Percentiles rank a stretch among this genome's conserved stretches.
phyloP scores from a whole-genome alignment of 2,797 vertebrate genomes.

The Etheostoma nigrum region DNA sequence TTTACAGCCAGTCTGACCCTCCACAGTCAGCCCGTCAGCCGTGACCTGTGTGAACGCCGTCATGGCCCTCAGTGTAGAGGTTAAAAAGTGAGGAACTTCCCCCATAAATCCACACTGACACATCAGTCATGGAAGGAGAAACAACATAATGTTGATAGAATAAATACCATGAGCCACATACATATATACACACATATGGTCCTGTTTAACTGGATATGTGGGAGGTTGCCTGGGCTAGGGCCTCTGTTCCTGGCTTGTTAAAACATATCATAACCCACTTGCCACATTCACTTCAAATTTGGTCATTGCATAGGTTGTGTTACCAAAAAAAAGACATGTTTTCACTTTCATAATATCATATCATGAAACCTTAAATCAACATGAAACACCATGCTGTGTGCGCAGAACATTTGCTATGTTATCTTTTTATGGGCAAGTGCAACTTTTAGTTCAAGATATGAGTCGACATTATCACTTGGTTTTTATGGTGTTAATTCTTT shows the following conservation, averaged over 20 bases:
- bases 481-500: not conserved
- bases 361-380: not conserved
- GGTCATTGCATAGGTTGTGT: not conserved
- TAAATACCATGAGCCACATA: conserved; percentile 14
- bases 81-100: conserved; percentile 38
- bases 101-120: conserved; percentile 35
- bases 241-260: not conserved
- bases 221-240: not conserved
- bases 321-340: not conserved
- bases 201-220: conserved; percentile 22
- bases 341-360: not conserved
- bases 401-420: not conserved
- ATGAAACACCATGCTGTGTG: not conserved
- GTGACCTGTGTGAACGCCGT: conserved; percentile 17
- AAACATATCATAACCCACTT: not conserved
- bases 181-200: conserved; percentile 47
- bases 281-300: not conserved
- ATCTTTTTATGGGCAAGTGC: not conserved
- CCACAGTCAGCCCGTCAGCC: conserved; percentile 5
- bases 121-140: conserved; percentile 14
- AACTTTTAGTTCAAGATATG: not conserved
- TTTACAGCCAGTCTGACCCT: conserved; percentile 17
- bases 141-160: conserved; percentile 27
- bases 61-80: conserved; percentile 6
- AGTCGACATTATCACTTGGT: not conserved